These are phyloP conservation scores for Dunckerocampus dactyliophorus DNA, from an alignment of 2,113 vertebrate genomes.

Conservation along the genomic window DNA sequence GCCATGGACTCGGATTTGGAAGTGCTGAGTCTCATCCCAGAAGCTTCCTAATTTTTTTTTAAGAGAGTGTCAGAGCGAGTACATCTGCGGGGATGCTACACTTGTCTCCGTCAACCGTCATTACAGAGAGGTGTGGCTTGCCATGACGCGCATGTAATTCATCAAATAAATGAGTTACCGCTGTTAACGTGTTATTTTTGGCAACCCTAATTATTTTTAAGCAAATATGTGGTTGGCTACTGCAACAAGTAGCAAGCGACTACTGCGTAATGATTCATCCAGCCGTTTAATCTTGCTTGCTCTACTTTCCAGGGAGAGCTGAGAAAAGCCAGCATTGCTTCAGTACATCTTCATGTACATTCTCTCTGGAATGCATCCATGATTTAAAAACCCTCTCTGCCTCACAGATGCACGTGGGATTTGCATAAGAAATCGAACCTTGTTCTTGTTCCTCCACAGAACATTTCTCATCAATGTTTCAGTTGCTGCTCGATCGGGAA, in stretches of 20 bases:
- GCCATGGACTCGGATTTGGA: too few species aligned
- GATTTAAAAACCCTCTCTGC: not conserved
- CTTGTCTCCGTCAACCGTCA: too few species aligned
- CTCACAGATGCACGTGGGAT: not conserved
- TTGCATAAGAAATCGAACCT: constrained; percentile 2
- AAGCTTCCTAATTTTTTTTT: too few species aligned
- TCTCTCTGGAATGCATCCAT: not conserved
- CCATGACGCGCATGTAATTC: too few species aligned
- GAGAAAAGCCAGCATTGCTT: constrained; percentile 1
- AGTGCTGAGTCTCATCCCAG: too few species aligned
- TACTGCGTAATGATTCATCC: constrained; percentile 11
- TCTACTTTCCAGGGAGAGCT: not conserved
- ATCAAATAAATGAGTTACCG: too few species aligned
- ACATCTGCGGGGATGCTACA: too few species aligned
- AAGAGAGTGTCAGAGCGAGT: too few species aligned
- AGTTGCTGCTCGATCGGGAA: constrained; percentile 13
- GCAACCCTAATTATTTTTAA: too few species aligned
- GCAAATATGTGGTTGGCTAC: not conserved
- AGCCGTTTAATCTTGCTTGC: constrained; percentile 17
- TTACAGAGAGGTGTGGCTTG: too few species aligned
- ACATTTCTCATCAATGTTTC: constrained; percentile 9
- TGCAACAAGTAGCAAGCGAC: not conserved
- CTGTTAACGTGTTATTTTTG: too few species aligned
- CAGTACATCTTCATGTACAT: not conserved
- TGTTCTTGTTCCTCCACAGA: not conserved